Base-by-base conservation (phyloP, 2,113 vertebrate genomes). In the Paraplagusia blochii region DNA sequence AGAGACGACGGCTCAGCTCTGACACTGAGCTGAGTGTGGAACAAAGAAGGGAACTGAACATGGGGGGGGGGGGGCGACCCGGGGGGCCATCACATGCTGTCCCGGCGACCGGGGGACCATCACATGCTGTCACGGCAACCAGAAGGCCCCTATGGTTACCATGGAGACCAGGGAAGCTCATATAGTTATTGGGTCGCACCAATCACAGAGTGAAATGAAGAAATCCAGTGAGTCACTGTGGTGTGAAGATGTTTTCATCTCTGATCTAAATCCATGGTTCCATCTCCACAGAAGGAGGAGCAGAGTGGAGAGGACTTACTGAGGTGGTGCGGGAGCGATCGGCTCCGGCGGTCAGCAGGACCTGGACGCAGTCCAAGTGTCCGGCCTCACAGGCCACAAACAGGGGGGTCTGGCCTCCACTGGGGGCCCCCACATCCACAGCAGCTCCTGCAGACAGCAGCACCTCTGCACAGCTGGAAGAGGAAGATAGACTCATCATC, bases 351-450 rank as follows among this genome's bases (percentile, higher is more conserved):
- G 89, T 88, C 87, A 98, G 80, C 80, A 97, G 87, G 11, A 91
- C 72, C 69, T 84, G 92, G 66, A 93, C 85, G 74, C 93, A 95
- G 82, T 93, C 84, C 10, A 83, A 77, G 59, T 83, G 87, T 85
- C 93, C 94, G 2, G 93, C 92, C 84, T 88, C 89, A 82, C 93
- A 92, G 81, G 95, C 93, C 87, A 95, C 81, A 81, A 91, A 92
- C 44, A 98, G 92, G 70, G 94, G 87, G 50, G 93, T 95, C 80
- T 92, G 92, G 63, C 92, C 94, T 80, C 81, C 89, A 10, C 34
- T 22, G 42, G 84, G 79, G 77, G 91, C 91, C 84, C 83, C 81
- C 34, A 83, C 72, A 72, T 96, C 91, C 87, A 95, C 87, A 66
- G 94, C 82, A 81, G 93, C 92, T 79, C 89, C 87, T 61, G 88